Evolutionary conservation across 1,140 invertebrate species (phyloP), one percentile per base, ranked within the genome.

Genomic region (Vanessa atalanta): DNA sequence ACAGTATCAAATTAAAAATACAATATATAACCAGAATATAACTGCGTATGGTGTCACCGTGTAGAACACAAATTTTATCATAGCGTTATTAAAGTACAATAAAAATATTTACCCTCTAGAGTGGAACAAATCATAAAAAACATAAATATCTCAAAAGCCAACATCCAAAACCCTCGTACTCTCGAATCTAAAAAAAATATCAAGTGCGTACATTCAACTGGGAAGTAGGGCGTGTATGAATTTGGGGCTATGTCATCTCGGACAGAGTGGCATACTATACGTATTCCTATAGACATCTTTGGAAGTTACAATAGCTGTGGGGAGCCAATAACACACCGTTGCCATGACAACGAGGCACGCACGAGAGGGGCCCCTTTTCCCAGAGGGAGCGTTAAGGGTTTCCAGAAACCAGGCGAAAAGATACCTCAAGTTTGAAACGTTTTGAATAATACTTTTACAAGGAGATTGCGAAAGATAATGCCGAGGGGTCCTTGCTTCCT

Each of bases 241-340:
- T 53, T 65, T 69, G 68, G 68, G 68, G 57, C 63, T 48, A 53
- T 60, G 63, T 71, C 69, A 68, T 72, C 57, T 76, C 50, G 74
- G 70, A 79, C 82, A 76, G 76, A 77, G 79, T 81, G 74, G 75
- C 69, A 70, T 70, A 76, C 75, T 83, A 78, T 78, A 73, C 65
- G 60, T 80, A 83, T 81, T 73, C 83, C 83, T 78, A 78, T 77
- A 78, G 55, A 80, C 71, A 80, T 79, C 79, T 79, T 76, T 75
- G 47, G 66, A 63, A 61, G 73, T 76, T 78, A 78, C 77, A 79
- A 85, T 79, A 83, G 83, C 85, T 80, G 83, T 84, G 82, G 88
- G 88, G 90, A 88, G 90, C 86, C 85, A 89, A 90, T 89, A 90
- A 87, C 86, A 92, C 83, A 85, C 84, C 72, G 90, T 92, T 83